Evolutionary conservation across 2,113 vertebrate species (phyloP).

Genomic region (Atrichornis clamosus): DNA sequence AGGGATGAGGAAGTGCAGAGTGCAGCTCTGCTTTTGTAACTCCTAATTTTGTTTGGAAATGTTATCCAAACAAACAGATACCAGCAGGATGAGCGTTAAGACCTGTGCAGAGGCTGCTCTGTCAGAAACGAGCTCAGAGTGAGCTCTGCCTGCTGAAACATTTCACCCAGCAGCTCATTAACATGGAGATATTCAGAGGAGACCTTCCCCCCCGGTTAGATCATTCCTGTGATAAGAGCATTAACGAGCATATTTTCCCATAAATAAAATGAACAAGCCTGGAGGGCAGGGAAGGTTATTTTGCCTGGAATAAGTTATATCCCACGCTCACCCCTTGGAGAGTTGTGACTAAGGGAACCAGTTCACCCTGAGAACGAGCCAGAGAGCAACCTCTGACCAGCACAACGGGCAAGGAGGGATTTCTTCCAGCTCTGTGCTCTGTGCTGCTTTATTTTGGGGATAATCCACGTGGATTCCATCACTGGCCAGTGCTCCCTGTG

Average conservation of each 20-base stretch:
- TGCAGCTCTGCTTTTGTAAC: conserved; percentile 11
- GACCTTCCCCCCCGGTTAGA: neutral
- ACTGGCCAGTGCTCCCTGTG: neutral
- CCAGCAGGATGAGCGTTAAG: conserved; percentile 1
- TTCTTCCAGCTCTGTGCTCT: neutral
- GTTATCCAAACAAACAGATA: conserved; percentile 43
- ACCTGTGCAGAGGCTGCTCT: conserved; percentile 8
- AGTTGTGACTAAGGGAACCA: neutral
- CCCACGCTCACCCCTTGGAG: neutral
- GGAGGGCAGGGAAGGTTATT: conserved; percentile 39
- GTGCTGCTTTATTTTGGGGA: neutral
- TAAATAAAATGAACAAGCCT: conserved; percentile 33
- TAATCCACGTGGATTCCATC: neutral
- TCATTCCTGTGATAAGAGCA: conserved; percentile 33
- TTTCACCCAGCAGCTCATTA: conserved; percentile 23
- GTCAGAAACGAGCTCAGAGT: neutral
- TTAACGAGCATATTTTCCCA: conserved; percentile 43
- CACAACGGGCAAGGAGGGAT: neutral
- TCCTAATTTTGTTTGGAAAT: neutral
- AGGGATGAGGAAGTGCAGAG: neutral
- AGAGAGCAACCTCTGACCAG: neutral
- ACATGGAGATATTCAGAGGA: neutral
- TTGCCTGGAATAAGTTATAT: neutral
- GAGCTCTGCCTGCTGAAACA: conserved; percentile 47
- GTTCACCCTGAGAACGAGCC: neutral